Base-by-base conservation (phyloP, 2,888 invertebrate genomes). In the Thecocarcelia acutangulata region DNA sequence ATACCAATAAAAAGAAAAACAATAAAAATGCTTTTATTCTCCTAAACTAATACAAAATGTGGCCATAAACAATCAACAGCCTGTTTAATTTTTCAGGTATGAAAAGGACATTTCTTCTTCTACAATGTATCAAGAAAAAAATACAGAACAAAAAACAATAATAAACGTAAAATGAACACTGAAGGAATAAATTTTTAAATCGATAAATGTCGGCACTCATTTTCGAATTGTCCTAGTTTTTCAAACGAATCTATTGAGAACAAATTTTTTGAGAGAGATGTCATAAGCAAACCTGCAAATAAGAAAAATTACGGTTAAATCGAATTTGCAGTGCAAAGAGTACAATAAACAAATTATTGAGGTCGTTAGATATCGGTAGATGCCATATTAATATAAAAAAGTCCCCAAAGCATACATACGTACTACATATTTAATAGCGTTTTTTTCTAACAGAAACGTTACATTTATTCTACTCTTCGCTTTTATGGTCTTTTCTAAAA, bases 201-300 rank as follows among this genome's bases (percentile, higher is more conserved):
- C 81, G 64, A 81, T 81, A 77, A 59, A 74, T 69, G 63, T 74
- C 59, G 54, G 68, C 69, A 73, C 77, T 63, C 56, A 69, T 68
- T 66, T 81, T 77, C 73, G 73, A 77, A 74, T 69, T 81, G 81
- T 73, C 81, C 81, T 73, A 77, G 63, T 81, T 81, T 81, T 68
- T 56, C 28, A 19, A 13, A 15, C 50, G 50, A 59, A 75, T 19
- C 2, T 21, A 56, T 28, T 33, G 68, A 59, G 66, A 72, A 33
- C 1, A 33, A 17, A 28, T 28, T 40, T 13, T 19, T 28, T 13
- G 42, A 40, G 44, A 75, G 56, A 21, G n/a, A 28, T 50, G 1
- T 28, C n/a, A 37, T 24, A 33, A 3, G 33, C 50, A 61, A 68
- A 54, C 59, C 59, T 64, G 13, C n/a, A 21, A n/a, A 58, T n/a